Evolutionary conservation across 2,113 vertebrate genomes (phyloP).

Genomic region (Pardalotus punctatus): DNA sequence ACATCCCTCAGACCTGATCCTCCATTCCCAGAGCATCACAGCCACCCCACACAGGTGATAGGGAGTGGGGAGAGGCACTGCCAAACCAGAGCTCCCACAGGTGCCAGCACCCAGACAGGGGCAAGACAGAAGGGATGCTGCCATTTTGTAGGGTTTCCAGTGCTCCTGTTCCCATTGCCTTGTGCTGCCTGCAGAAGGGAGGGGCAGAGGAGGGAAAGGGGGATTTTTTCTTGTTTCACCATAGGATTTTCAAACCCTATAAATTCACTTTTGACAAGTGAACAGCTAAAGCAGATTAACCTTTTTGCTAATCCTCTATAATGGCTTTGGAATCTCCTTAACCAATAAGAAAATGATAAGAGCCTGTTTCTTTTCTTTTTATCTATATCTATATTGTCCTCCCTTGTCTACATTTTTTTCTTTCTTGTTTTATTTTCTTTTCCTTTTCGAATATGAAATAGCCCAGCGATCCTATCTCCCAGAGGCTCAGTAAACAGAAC

Average conservation of each 20-base stretch:
- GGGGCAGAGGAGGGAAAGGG: neutral
- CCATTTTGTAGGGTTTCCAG: neutral
- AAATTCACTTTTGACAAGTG: slow-evolving; percentile 75
- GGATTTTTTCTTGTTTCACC: neutral
- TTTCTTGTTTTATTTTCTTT: slow-evolving; percentile 60
- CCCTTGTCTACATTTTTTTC: slow-evolving; percentile 40
- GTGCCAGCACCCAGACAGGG: neutral
- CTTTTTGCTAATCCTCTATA: slow-evolving; percentile 85
- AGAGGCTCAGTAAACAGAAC: slow-evolving; percentile 77
- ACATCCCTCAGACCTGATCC: neutral
- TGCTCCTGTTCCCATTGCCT: neutral
- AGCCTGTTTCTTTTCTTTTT: slow-evolving; percentile 73
- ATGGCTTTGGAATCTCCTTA: slow-evolving; percentile 85
- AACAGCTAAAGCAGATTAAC: slow-evolving; percentile 81
- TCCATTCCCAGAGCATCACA: neutral
- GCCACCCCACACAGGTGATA: neutral
- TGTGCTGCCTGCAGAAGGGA: neutral
- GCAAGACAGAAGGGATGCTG: neutral
- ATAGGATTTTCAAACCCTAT: slow-evolving; percentile 54
- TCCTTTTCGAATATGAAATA: slow-evolving; percentile 73
- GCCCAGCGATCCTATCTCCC: slow-evolving; percentile 79
- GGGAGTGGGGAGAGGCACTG: rapidly evolving
- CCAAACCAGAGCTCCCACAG: neutral
- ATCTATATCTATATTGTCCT: slow-evolving; percentile 63
- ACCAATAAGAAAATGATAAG: slow-evolving; percentile 75